These are phyloP conservation scores for Prosopocoilus inquinatus DNA, from an alignment of 2,888 invertebrate genomes.

Conservation along the genomic window DNA sequence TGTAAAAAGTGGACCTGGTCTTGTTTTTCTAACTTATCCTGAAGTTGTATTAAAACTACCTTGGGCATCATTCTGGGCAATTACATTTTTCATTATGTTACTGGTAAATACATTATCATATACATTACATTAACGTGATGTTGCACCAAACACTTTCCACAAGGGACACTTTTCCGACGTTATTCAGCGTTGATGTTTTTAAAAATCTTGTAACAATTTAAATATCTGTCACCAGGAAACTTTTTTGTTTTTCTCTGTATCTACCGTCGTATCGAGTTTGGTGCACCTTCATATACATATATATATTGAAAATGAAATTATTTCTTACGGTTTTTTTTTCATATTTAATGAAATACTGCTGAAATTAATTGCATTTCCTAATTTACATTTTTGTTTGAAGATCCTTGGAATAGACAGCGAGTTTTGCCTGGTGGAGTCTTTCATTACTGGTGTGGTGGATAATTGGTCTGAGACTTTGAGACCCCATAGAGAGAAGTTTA, in stretches of 20 bases:
- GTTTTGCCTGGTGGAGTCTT: constrained; percentile 66
- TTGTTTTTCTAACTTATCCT: constrained; percentile 73
- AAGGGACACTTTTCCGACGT: too few relatives aligned
- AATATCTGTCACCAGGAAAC: too few relatives aligned
- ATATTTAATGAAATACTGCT: too few relatives aligned
- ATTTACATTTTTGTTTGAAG: constrained; percentile 42
- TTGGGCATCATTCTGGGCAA: constrained; percentile 68
- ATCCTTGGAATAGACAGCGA: constrained; percentile 74
- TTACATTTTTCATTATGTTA: constrained; percentile 73
- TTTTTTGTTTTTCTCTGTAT: too few relatives aligned
- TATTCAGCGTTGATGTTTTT: too few relatives aligned
- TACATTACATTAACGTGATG: too few relatives aligned
- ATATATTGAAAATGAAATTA: too few relatives aligned
- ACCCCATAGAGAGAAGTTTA: constrained; percentile 64
- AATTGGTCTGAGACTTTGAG: constrained; percentile 58
- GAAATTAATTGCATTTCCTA: background rate
- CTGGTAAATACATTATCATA: constrained; percentile 51
- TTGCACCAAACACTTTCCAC: too few relatives aligned
- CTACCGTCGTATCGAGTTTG: too few relatives aligned
- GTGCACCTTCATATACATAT: too few relatives aligned
- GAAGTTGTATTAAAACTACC: constrained; percentile 72
- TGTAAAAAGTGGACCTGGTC: constrained; percentile 66
- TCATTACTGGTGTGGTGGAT: constrained; percentile 59
- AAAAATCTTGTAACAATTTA: too few relatives aligned
- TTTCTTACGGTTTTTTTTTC: too few relatives aligned